Percentiles rank a stretch among this genome's conserved stretches.
Conservation (phyloP, 2,797 vertebrate genomes). For the Notamacropus eugenii region DNA sequence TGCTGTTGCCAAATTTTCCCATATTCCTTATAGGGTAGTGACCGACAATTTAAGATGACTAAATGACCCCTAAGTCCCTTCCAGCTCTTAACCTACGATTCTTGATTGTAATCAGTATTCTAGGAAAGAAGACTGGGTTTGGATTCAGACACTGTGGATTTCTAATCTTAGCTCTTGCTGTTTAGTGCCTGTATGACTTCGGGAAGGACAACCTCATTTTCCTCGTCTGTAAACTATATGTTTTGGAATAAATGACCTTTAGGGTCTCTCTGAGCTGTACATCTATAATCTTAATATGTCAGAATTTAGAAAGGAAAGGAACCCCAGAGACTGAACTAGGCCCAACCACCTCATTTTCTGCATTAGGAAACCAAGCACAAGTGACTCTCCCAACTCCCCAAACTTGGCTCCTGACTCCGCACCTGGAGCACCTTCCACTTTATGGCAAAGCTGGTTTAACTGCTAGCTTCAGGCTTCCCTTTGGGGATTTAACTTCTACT, state of each 20-base stretch:
- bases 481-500: background rate
- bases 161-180: background rate
- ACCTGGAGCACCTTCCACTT: background rate
- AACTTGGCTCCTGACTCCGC: background rate
- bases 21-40: too few relatives aligned
- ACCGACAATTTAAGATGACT: too few relatives aligned
- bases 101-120: background rate
- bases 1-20: too few relatives aligned
- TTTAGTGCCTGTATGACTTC: background rate
- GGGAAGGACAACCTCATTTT: background rate
- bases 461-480: background rate
- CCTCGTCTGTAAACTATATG: background rate
- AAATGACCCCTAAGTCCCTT: background rate
- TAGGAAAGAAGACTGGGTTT: background rate
- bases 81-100: too few relatives aligned
- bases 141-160: background rate
- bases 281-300: background rate
- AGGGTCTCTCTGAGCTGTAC: background rate
- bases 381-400: background rate
- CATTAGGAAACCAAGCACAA: background rate
- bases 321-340: background rate
- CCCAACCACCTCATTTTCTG: background rate
- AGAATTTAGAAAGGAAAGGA: background rate
- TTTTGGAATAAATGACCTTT: background rate
- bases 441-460: background rate